These are phyloP conservation scores for Siphamia tubifer DNA, from an alignment of 2,113 vertebrate species.

Conservation along the genomic window DNA sequence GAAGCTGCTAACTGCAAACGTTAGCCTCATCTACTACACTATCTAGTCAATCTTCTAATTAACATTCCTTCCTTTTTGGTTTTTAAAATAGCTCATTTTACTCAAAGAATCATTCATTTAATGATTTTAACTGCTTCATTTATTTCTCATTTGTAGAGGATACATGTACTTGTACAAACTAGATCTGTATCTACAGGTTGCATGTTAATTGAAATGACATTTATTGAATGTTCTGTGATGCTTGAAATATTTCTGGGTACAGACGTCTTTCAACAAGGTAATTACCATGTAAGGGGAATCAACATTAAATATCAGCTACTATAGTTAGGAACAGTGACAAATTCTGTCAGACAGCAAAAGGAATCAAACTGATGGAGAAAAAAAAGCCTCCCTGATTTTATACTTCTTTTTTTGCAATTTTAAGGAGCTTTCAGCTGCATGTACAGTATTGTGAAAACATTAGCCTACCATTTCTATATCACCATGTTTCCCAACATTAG, in stretches of 20 bases:
- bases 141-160: neutral
- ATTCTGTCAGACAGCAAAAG: too few relatives aligned
- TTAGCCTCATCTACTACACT: conserved; percentile 25
- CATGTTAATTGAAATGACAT: conserved; percentile 21
- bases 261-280: conserved; percentile 15
- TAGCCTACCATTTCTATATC: too few relatives aligned
- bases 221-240: neutral
- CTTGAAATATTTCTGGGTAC: conserved; percentile 17
- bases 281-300: conserved; percentile 36
- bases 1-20: neutral
- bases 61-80: neutral
- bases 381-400: too few relatives aligned
- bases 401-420: too few relatives aligned
- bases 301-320: conserved; percentile 47
- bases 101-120: neutral
- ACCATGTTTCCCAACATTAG: too few relatives aligned
- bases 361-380: too few relatives aligned
- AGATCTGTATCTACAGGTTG: neutral
- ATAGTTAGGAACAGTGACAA: too few relatives aligned
- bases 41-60: neutral
- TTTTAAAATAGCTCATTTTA: neutral
- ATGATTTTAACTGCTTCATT: neutral
- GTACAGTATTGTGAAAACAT: too few relatives aligned
- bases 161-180: neutral
- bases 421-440: too few relatives aligned